Conservation (phyloP, 2,888 invertebrate species). For the Hydriomena furcata region DNA sequence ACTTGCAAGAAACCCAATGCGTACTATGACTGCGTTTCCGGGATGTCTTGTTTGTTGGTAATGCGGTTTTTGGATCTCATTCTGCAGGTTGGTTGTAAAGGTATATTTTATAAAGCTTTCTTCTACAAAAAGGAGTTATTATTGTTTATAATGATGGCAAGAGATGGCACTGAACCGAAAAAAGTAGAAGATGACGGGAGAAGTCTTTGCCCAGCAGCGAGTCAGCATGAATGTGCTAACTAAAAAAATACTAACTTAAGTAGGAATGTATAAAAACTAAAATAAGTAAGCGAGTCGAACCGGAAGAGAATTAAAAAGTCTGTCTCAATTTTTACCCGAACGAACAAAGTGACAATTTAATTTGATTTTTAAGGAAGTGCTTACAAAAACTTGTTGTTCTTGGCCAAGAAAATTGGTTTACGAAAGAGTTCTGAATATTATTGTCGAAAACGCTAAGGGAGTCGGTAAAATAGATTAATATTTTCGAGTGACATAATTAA, state of each 20-base stretch:
- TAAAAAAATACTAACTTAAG: too few relatives aligned
- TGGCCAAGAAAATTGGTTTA: conserved; percentile 13
- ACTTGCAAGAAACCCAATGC: conserved; percentile 59
- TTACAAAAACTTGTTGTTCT: conserved; percentile 21
- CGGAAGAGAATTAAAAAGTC: neutral
- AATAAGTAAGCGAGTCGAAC: neutral
- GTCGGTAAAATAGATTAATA: conserved; percentile 20
- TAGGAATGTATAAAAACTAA: too few relatives aligned
- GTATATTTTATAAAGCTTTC: neutral
- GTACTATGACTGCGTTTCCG: conserved; percentile 37
- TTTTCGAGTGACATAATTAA: conserved; percentile 46
- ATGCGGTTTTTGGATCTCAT: conserved; percentile 21
- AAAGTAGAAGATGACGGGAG: too few relatives aligned
- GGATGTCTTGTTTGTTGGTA: conserved; percentile 28
- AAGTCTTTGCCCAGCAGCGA: too few relatives aligned
- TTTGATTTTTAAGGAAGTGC: conserved; percentile 22
- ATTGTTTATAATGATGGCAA: too few relatives aligned
- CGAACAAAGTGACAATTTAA: conserved; percentile 21
- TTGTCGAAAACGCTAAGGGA: conserved; percentile 10
- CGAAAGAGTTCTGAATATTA: conserved; percentile 22
- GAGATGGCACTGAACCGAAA: too few relatives aligned
- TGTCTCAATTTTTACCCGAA: neutral
- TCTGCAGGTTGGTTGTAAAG: conserved; percentile 4
- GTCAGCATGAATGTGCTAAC: too few relatives aligned
- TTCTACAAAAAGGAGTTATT: too few relatives aligned